These are phyloP conservation scores for Chrysina gloriosa DNA, from an alignment of 2,888 invertebrate species.

Conservation along the genomic window DNA sequence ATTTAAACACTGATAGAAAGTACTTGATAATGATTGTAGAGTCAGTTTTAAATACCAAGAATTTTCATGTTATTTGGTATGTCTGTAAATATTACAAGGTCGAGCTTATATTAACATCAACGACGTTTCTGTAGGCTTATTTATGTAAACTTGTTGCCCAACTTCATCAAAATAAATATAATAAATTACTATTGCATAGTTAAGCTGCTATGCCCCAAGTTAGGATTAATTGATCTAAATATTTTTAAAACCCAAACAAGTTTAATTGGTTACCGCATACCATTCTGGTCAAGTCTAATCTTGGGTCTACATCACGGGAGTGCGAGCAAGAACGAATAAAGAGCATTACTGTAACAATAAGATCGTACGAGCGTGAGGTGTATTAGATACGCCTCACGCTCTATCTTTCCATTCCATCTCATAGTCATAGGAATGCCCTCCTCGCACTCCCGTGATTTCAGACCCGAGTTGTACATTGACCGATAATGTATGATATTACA, in stretches of 20 bases:
- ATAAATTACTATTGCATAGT: neutral
- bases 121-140: neutral
- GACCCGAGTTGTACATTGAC: neutral
- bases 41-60: slow-evolving; percentile 17
- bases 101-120: slow-evolving; percentile 10
- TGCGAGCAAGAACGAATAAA: no score
- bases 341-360: no score
- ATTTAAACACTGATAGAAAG: slow-evolving; percentile 46
- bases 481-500: neutral
- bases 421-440: no score
- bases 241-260: no score
- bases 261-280: no score
- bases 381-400: no score
- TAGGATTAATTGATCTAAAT: no score
- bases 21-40: slow-evolving; percentile 40
- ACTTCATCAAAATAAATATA: neutral
- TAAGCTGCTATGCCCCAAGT: neutral
- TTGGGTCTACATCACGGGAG: no score
- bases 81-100: slow-evolving; percentile 13
- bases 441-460: no score
- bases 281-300: no score
- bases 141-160: neutral
- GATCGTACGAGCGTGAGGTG: no score
- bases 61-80: slow-evolving; percentile 2
- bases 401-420: no score